Percentiles rank a stretch among this genome's conserved stretches.
phyloP scores from a whole-genome alignment of 2,888 invertebrate genomes.

The Thereva nobilitata region DNA sequence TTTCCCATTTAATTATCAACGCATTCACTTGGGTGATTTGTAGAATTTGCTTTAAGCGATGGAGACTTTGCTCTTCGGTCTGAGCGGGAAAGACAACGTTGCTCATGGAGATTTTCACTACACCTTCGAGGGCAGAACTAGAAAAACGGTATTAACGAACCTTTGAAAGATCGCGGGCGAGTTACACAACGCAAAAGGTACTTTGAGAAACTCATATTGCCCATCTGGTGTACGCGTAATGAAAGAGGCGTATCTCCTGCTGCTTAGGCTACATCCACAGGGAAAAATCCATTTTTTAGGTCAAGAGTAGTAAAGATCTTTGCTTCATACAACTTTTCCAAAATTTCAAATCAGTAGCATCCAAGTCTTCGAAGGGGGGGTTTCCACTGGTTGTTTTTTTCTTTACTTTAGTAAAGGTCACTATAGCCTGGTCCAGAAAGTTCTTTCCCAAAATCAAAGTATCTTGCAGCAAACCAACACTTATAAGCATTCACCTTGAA shows the following conservation, averaged over 20 bases:
- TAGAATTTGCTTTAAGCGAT: constrained; percentile 35
- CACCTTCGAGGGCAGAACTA: constrained; percentile 28
- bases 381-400: not conserved
- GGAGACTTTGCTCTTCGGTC: not conserved
- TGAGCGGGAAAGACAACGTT: constrained; percentile 15
- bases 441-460: constrained; percentile 10
- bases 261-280: no score
- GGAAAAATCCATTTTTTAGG: no score
- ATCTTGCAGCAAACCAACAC: not conserved
- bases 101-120: no score
- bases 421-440: not conserved
- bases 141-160: no score
- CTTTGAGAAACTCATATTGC: no score
- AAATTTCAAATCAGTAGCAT: not conserved
- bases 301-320: no score
- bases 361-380: not conserved
- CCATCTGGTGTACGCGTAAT: no score
- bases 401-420: constrained; percentile 3
- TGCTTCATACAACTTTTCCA: no score
- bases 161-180: no score
- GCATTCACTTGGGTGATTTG: constrained; percentile 37
- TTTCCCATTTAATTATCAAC: constrained; percentile 42
- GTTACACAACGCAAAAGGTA: no score
- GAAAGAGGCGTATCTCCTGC: no score
- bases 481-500: not conserved